These are phyloP conservation scores for Epinotia brunnichana DNA, from an alignment of 2,888 invertebrate genomes.

Conservation along the genomic window DNA sequence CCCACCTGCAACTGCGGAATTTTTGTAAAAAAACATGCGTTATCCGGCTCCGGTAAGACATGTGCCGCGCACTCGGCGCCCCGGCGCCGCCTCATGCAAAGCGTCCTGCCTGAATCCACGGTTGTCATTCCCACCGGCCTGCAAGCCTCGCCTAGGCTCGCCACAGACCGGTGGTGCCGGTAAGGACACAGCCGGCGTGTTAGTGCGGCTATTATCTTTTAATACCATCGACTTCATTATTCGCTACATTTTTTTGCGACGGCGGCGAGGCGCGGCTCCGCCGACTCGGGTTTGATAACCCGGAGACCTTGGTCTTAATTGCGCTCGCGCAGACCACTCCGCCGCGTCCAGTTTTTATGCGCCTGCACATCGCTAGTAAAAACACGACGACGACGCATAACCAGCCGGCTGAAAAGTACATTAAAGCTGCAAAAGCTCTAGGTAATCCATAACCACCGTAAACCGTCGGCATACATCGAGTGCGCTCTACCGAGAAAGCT, in stretches of 20 bases:
- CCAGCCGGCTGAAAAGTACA: conserved; percentile 70
- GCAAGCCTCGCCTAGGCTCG: conserved; percentile 41
- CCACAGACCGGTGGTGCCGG: conserved; percentile 46
- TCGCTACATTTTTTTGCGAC: conserved; percentile 80
- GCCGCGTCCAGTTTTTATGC: conserved; percentile 81
- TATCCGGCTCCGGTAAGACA: conserved; percentile 37
- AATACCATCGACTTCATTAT: conserved; percentile 82
- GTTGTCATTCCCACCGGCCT: conserved; percentile 13
- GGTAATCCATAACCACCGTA: conserved; percentile 60
- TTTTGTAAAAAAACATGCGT: conserved; percentile 32
- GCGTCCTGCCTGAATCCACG: conserved; percentile 19
- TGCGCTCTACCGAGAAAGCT: conserved; percentile 75
- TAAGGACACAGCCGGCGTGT: conserved; percentile 69
- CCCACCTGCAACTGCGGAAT: conserved; percentile 36
- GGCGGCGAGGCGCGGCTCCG: conserved; percentile 73
- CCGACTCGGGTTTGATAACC: conserved; percentile 83
- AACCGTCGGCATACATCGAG: conserved; percentile 66
- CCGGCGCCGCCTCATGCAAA: conserved; percentile 27
- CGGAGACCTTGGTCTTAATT: conserved; percentile 84
- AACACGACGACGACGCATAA: conserved; percentile 74
- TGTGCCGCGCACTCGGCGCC: conserved; percentile 35
- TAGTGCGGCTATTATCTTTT: conserved; percentile 79
- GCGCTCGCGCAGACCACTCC: conserved; percentile 81
- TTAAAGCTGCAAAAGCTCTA: conserved; percentile 65
- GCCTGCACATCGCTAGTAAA: conserved; percentile 82